Evolutionary conservation across 2,888 invertebrate genomes (phyloP), one percentile per base, ranked within the genome.

Genomic region (Bombyx huttoni): DNA sequence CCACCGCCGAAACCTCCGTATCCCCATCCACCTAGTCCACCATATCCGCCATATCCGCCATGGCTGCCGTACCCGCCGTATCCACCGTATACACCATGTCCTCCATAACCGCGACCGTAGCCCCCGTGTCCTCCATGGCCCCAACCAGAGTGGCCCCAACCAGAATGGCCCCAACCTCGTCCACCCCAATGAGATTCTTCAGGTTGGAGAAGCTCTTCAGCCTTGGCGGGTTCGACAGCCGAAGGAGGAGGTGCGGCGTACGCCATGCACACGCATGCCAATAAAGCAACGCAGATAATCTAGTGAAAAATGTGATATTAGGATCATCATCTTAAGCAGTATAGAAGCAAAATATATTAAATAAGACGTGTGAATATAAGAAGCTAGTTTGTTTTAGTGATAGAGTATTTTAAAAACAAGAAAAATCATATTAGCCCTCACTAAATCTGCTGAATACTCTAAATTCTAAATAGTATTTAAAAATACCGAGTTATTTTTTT

Each of bases 181-280:
- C 55, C 50, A 1, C 55, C 52, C 53, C 56, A 55, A 48, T 13
- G 53, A 0, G 63, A 53, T 53, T 73, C 72, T 1, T 59, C 59
- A 14, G 67, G 52, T 49, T 65, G 58, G 5, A 64, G 52, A 40
- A 40, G 51, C 35, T 59, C 67, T 2, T 55, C 62, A 0, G 58
- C 53, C 9, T 53, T 54, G 8, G 56, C 35, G 0, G 51, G 48
- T 54, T 63, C 58, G 13, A 54, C 63, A 46, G 54, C 61, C 1
- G 54, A 56, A 3, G 40, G 51, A 0, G 9, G 48, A 6, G 54
- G 52, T 9, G 51, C 52, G 0, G 8, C 67, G 58, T 71, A 75
- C 13, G 77, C 78, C 56, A 73, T 47, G 59, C 68, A 69, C 13
- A 63, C 67, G 64, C 75, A 77, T 49, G 75, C n/a, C 13, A 81